Evolutionary conservation across 2,797 vertebrate genomes (phyloP), one percentile per base, ranked within the genome.

Genomic region (Fratercula arctica): DNA sequence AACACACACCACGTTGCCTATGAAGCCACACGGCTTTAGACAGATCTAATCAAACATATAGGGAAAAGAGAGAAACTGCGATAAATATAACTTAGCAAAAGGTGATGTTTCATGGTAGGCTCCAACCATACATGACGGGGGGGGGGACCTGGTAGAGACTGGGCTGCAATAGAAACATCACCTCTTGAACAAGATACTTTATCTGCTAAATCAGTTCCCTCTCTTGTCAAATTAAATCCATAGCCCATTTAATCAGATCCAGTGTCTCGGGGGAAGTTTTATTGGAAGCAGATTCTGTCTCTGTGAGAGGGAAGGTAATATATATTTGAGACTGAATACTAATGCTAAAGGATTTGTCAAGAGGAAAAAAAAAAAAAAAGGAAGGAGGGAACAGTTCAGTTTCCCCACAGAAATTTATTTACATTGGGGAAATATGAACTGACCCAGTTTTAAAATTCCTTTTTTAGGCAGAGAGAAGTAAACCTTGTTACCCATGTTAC

Each of bases 151-250:
- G 31, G 10, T 33, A 76, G 79, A 93, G 54, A 66, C 46, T 0
- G 0, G 81, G 39, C 87, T 85, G 78, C 70, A 74, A 87, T 87
- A 72, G 85, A 87, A 93, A 85, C 78, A 48, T 87, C 93, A 85
- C 87, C 82, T 82, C 78, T 80, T 18, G 81, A 90, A 74, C 84
- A 79, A 84, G 91, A 69, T 76, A 45, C 63, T 89, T 87, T 46
- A 87, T 85, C 93, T 85, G 84, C 60, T 89, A 91, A 89, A 94
- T 84, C 81, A 81, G 73, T 69, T 91, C 81, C 66, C 17, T 74
- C 77, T 64, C 82, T 86, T 90, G 72, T 79, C 94, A 87, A 80
- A 87, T 95, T 80, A 92, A 95, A 91, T 83, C 89, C 51, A 10
- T 25, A 81, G 75, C 59, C 54, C 74, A 18, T 95, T 96, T 91